These are phyloP conservation scores for Pseudorhiza aurosa DNA, from an alignment of 30 jellyfish, hydroid and myxozoan species.

Conservation along the genomic window DNA sequence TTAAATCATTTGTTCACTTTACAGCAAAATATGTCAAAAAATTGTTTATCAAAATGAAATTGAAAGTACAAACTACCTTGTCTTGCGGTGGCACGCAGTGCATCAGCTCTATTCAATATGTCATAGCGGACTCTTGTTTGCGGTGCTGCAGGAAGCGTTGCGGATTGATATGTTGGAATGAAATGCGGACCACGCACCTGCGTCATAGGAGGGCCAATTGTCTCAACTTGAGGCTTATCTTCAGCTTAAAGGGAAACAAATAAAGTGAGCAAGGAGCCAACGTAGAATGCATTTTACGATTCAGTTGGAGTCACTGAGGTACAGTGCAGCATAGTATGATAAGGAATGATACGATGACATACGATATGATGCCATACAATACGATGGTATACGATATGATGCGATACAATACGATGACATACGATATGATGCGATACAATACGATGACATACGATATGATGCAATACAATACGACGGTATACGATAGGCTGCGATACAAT, in stretches of 20 bases:
- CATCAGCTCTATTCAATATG: slow-evolving; percentile 81
- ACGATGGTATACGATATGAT: no score
- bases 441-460: no score
- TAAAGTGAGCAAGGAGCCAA: no score
- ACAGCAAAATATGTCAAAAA: not conserved
- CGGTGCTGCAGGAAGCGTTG: not conserved
- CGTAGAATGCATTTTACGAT: no score
- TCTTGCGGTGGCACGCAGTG: slow-evolving; percentile 87
- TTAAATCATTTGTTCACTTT: not conserved
- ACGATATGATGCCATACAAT: no score
- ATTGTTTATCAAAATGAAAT: not conserved
- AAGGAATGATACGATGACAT: no score
- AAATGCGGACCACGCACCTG: not conserved
- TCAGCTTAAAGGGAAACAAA: slow-evolving; percentile 3
- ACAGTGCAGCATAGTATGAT: no score
- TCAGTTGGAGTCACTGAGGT: no score
- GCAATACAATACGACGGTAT: no score
- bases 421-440: no score
- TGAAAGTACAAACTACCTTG: slow-evolving; percentile 59
- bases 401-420: no score
- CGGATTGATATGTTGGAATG: slow-evolving; percentile 23
- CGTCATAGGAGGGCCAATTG: slow-evolving; percentile 11
- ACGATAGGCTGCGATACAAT: no score
- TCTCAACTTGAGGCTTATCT: not conserved
- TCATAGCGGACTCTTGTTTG: slow-evolving; percentile 36